These are phyloP conservation scores for Lepisosteus osseus DNA, from an alignment of 2,113 vertebrate genomes.

Conservation along the genomic window DNA sequence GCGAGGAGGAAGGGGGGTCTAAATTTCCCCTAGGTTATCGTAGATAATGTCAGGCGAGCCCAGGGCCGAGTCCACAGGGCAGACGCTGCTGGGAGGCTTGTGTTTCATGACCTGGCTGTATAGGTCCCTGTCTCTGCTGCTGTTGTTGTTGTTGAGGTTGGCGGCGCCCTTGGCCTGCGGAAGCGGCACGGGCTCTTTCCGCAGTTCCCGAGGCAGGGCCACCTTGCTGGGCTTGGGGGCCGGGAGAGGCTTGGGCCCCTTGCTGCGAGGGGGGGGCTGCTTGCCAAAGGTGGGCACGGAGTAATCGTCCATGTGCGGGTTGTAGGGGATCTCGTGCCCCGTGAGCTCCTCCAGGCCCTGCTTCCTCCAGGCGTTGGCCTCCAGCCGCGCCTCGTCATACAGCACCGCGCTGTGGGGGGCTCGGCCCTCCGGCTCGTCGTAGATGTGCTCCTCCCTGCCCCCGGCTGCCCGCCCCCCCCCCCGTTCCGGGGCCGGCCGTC, in stretches of 20 bases:
- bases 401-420: slow-evolving; percentile 33
- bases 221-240: slow-evolving; percentile 75
- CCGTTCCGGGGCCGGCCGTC: slow-evolving; percentile 35
- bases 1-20: slow-evolving; percentile 19
- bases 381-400: slow-evolving; percentile 73
- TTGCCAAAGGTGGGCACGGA: slow-evolving; percentile 47
- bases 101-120: slow-evolving; percentile 79
- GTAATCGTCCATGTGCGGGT: slow-evolving; percentile 61
- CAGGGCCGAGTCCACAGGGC: slow-evolving; percentile 31
- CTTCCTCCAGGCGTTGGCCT: slow-evolving; percentile 63
- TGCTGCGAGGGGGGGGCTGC: slow-evolving; percentile 24
- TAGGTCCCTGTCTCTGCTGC: slow-evolving; percentile 47
- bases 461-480: neutral
- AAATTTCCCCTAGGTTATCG: slow-evolving; percentile 68
- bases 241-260: slow-evolving; percentile 69
- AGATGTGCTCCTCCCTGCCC: slow-evolving; percentile 75
- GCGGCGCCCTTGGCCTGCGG: slow-evolving; percentile 51
- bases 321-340: slow-evolving; percentile 66
- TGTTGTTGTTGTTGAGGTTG: slow-evolving; percentile 69
- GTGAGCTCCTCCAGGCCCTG: slow-evolving; percentile 50
- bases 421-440: slow-evolving; percentile 86
- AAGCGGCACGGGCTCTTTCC: slow-evolving; percentile 49
- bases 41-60: slow-evolving; percentile 66
- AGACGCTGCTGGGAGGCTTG: slow-evolving; percentile 30
- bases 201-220: slow-evolving; percentile 45